These are phyloP conservation scores for Chloroclystis v-ata DNA, from an alignment of 2,888 invertebrate species.

Conservation along the genomic window DNA sequence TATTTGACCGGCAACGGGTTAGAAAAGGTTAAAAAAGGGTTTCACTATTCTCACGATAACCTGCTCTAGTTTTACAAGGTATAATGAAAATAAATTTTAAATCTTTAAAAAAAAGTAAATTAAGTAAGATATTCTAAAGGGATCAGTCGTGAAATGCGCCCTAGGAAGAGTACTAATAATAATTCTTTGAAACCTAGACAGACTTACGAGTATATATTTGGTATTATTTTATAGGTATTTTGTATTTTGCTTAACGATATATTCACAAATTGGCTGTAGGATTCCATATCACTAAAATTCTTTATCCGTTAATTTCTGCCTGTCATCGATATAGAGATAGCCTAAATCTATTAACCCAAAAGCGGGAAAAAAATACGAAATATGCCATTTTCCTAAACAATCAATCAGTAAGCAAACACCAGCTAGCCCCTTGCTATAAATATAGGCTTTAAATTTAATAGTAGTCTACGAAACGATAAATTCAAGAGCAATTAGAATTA, in stretches of 20 bases:
- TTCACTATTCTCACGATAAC: constrained; percentile 4
- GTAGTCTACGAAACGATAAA: constrained; percentile 59
- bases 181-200: too few relatives aligned
- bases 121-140: too few relatives aligned
- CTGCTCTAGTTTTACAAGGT: background rate
- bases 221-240: too few relatives aligned
- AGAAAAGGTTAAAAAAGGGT: constrained; percentile 33
- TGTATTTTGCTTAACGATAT: too few relatives aligned
- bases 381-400: background rate
- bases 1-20: constrained; percentile 42
- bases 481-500: constrained; percentile 69
- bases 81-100: background rate
- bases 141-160: too few relatives aligned
- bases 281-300: too few relatives aligned
- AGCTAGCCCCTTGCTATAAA: constrained; percentile 22
- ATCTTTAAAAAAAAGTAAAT: background rate
- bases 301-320: too few relatives aligned
- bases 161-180: too few relatives aligned
- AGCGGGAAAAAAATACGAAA: too few relatives aligned
- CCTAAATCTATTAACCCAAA: background rate
- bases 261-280: too few relatives aligned
- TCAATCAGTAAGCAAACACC: constrained; percentile 13
- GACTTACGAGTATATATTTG: too few relatives aligned
- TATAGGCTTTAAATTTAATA: constrained; percentile 43
- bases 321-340: background rate